These are phyloP conservation scores for Piscicola geometra DNA, from an alignment of 2,888 invertebrate species.

Conservation along the genomic window DNA sequence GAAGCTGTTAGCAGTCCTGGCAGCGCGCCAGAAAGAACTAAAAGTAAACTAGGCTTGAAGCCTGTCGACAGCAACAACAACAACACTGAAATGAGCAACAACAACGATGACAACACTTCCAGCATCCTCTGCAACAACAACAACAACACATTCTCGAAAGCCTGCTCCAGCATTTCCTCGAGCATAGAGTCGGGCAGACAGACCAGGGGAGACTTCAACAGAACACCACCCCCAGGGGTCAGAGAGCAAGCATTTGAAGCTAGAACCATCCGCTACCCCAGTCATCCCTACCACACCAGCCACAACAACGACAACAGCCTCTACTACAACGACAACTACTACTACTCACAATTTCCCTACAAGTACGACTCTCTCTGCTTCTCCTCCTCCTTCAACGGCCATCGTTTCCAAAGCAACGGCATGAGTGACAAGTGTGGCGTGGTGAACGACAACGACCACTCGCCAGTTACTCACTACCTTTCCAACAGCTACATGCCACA, in stretches of 20 bases:
- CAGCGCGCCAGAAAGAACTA: neutral
- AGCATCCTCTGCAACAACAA: neutral
- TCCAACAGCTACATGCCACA: slow-evolving; percentile 9
- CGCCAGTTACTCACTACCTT: slow-evolving; percentile 11
- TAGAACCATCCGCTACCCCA: slow-evolving; percentile 16
- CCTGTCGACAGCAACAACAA: slow-evolving; percentile 8
- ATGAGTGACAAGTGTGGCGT: neutral
- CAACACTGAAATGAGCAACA: neutral
- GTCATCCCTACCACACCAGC: neutral
- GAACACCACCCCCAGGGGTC: neutral
- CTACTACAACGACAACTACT: slow-evolving; percentile 22
- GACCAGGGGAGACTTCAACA: neutral
- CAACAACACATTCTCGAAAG: neutral
- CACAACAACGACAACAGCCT: neutral
- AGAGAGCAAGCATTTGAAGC: neutral
- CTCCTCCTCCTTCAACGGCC: slow-evolving; percentile 10
- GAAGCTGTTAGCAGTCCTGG: neutral
- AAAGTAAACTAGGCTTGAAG: neutral
- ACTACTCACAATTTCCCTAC: slow-evolving; percentile 28
- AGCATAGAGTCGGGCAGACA: neutral
- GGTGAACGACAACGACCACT: slow-evolving; percentile 11
- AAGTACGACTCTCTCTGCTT: slow-evolving; percentile 25
- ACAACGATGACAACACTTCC: neutral
- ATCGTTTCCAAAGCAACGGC: slow-evolving; percentile 12
- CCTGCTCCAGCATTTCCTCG: neutral